A percentile compares a stretch with the other conserved stretches of the same genome.
Conservation (phyloP, 2,888 invertebrate genomes). For the Timema podura region DNA sequence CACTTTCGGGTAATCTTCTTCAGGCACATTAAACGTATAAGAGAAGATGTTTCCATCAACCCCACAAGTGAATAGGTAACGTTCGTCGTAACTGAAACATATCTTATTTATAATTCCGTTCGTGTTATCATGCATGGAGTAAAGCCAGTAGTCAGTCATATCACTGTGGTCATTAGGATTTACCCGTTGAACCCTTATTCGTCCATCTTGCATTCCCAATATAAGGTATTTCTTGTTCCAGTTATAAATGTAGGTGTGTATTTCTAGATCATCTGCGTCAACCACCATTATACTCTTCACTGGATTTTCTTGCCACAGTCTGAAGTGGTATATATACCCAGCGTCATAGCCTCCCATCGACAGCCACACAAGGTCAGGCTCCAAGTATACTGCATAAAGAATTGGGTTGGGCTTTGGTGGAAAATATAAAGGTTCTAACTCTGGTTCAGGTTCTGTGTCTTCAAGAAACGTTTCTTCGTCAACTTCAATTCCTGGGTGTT, state of each 20-base stretch:
- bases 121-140: constrained; percentile 67
- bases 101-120: constrained; percentile 64
- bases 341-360: constrained; percentile 63
- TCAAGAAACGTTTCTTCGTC: constrained; percentile 55
- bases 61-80: constrained; percentile 59
- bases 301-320: constrained; percentile 47
- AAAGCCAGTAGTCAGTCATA: constrained; percentile 60
- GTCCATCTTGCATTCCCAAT: constrained; percentile 59
- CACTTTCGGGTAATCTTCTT: neutral
- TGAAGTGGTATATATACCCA: constrained; percentile 62
- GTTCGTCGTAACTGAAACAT: constrained; percentile 56
- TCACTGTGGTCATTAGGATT: constrained; percentile 50
- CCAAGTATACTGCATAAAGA: constrained; percentile 54
- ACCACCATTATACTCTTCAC: constrained; percentile 47
- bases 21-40: constrained; percentile 42
- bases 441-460: constrained; percentile 55
- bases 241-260: constrained; percentile 52
- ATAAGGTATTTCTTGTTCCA: constrained; percentile 52
- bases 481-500: constrained; percentile 57
- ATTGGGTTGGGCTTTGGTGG: constrained; percentile 56
- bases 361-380: constrained; percentile 53
- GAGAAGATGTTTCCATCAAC: constrained; percentile 74
- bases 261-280: constrained; percentile 55
- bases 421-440: constrained; percentile 51
- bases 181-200: constrained; percentile 53